Conservation (phyloP, 2,113 vertebrate species). For the Physeter macrocephalus region DNA sequence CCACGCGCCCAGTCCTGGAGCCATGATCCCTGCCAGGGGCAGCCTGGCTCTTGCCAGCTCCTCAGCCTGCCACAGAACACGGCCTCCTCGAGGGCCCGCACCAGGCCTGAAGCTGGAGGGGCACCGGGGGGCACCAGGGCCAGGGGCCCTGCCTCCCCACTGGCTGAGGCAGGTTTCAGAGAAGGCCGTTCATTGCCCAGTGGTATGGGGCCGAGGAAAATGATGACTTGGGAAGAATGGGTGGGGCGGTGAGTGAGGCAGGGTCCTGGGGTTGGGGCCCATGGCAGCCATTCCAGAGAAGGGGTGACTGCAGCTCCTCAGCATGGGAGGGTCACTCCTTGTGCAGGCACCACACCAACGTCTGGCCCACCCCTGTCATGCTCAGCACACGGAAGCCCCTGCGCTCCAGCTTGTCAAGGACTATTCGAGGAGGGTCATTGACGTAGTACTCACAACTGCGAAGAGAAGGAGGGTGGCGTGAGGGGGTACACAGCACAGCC, state of each 20-base stretch:
- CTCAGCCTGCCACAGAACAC: neutral
- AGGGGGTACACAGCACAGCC: neutral
- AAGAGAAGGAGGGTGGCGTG: neutral
- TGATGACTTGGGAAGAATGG: neutral
- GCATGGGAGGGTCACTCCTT: constrained; percentile 77
- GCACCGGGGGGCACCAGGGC: neutral
- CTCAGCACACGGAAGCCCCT: constrained; percentile 89
- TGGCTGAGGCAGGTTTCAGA: neutral
- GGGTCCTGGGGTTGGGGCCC: neutral
- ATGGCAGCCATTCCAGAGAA: neutral
- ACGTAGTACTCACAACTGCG: constrained; percentile 93
- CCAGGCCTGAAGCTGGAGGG: neutral
- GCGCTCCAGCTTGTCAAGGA: constrained; percentile 94
- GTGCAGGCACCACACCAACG: constrained; percentile 97
- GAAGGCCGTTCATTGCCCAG: neutral
- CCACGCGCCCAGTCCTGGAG: neutral
- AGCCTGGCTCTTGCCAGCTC: neutral
- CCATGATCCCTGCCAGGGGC: neutral
- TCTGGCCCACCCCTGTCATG: constrained; percentile 98
- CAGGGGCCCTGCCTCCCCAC: neutral
- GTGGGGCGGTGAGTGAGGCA: neutral
- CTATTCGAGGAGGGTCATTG: constrained; percentile 89
- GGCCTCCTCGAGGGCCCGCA: neutral
- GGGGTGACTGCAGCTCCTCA: neutral
- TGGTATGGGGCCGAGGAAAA: neutral